A percentile compares a stretch with the other conserved stretches of the same genome.
These are phyloP conservation scores for Phrixothrix hirtus DNA, from an alignment of 2,888 invertebrate species.

Conservation along the genomic window DNA sequence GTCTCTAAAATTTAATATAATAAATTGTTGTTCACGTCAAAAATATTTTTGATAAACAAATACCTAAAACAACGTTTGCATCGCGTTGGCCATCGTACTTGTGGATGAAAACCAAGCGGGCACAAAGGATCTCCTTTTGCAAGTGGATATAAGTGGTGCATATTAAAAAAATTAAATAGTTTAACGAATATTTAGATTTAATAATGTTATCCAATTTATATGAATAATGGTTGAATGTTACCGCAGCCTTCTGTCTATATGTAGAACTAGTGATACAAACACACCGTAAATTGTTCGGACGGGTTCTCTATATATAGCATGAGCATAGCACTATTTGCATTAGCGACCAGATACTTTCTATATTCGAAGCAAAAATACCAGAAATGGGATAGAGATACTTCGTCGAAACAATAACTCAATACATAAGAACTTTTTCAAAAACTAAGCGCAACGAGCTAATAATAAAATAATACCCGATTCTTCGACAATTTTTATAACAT, in stretches of 20 bases:
- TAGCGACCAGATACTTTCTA: slow-evolving; percentile 23
- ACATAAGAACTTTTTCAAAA: slow-evolving; percentile 3
- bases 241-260: slow-evolving; percentile 11
- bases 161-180: slow-evolving; percentile 51
- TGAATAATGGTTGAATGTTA: neutral
- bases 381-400: slow-evolving; percentile 20
- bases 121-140: slow-evolving; percentile 88
- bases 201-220: neutral
- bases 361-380: slow-evolving; percentile 18
- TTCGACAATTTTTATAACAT: too few relatives aligned
- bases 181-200: neutral
- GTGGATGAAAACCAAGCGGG: slow-evolving; percentile 91
- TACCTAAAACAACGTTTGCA: slow-evolving; percentile 90
- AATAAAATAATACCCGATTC: too few relatives aligned
- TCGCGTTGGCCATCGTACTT: slow-evolving; percentile 90
- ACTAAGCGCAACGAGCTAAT: too few relatives aligned
- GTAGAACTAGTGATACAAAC: slow-evolving; percentile 16
- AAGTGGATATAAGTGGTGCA: slow-evolving; percentile 77
- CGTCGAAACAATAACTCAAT: slow-evolving; percentile 6
- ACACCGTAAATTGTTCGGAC: slow-evolving; percentile 25
- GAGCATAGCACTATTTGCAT: slow-evolving; percentile 33
- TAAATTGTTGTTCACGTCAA: too few relatives aligned
- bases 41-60: too few relatives aligned
- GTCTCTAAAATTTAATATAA: slow-evolving; percentile 62
- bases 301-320: slow-evolving; percentile 38